A percentile compares a stretch with the other conserved stretches of the same genome.
These are phyloP conservation scores for Harpalus rufipes DNA, from an alignment of 2,888 invertebrate genomes.

Conservation along the genomic window DNA sequence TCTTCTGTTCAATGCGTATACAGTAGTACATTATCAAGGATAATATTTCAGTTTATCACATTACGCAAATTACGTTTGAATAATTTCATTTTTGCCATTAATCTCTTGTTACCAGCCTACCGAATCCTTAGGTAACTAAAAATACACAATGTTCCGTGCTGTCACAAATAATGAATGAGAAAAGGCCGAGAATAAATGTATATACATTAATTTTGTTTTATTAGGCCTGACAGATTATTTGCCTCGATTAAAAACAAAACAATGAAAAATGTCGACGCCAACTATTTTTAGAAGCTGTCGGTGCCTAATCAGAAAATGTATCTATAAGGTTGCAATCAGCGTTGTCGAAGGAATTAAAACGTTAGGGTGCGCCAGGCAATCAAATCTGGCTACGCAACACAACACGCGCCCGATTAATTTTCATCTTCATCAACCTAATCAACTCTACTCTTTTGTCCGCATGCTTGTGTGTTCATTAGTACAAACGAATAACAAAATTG, in stretches of 20 bases:
- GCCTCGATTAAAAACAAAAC: constrained; percentile 62
- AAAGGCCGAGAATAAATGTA: constrained; percentile 57
- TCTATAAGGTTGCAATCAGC: constrained; percentile 41
- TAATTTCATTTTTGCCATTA: constrained; percentile 48
- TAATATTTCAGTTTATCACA: constrained; percentile 26
- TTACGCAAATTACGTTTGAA: constrained; percentile 34
- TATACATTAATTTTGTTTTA: constrained; percentile 65
- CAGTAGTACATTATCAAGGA: neutral
- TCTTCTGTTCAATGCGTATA: constrained; percentile 5
- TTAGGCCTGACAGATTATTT: constrained; percentile 64
- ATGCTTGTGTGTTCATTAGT: constrained; percentile 27
- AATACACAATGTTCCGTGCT: constrained; percentile 43
- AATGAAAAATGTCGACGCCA: constrained; percentile 60
- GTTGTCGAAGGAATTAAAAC: constrained; percentile 47
- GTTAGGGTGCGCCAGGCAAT: constrained; percentile 47
- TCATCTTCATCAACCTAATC: constrained; percentile 46
- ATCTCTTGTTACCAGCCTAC: constrained; percentile 35
- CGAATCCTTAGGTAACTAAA: constrained; percentile 51
- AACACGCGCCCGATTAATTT: constrained; percentile 45
- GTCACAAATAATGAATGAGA: constrained; percentile 60
- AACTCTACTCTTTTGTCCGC: constrained; percentile 8
- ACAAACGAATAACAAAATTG: constrained; percentile 21
- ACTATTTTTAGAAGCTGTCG: constrained; percentile 61
- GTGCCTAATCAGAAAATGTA: constrained; percentile 57
- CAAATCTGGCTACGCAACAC: constrained; percentile 27